phyloP scores from a whole-genome alignment of 2,113 vertebrate genomes.

The Odontophorus gujanensis region DNA sequence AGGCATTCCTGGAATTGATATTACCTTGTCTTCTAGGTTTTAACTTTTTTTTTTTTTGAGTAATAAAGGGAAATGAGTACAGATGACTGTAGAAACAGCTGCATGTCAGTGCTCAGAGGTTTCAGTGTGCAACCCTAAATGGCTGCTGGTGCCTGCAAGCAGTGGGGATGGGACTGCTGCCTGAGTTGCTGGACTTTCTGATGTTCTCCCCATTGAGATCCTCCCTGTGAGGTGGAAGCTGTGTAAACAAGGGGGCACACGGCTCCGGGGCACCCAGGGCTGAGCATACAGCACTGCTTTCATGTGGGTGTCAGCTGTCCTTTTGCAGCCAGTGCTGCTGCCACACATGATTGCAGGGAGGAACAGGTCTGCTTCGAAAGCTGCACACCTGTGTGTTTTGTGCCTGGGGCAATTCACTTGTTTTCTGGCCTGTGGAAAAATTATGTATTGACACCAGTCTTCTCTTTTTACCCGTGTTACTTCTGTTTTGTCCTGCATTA shows the following conservation, averaged over 20 bases:
- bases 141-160: neutral
- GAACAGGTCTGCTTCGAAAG: neutral
- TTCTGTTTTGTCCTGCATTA: neutral
- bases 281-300: neutral
- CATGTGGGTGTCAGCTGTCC: rapidly evolving
- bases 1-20: neutral
- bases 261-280: neutral
- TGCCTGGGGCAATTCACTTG: neutral
- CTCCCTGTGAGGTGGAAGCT: neutral
- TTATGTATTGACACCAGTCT: neutral
- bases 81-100: rapidly evolving
- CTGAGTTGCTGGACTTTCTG: neutral
- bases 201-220: neutral
- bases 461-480: neutral
- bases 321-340: rapidly evolving
- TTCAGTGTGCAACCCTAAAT: neutral
- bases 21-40: neutral
- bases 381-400: rapidly evolving
- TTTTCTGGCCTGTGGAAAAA: neutral
- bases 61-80: neutral
- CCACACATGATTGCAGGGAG: neutral
- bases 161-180: constrained; percentile 29
- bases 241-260: rapidly evolving
- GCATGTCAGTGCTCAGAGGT: neutral
- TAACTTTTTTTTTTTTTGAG: neutral